Conservation (phyloP, 2,113 vertebrate species). For the Cyanocitta stelleri region DNA sequence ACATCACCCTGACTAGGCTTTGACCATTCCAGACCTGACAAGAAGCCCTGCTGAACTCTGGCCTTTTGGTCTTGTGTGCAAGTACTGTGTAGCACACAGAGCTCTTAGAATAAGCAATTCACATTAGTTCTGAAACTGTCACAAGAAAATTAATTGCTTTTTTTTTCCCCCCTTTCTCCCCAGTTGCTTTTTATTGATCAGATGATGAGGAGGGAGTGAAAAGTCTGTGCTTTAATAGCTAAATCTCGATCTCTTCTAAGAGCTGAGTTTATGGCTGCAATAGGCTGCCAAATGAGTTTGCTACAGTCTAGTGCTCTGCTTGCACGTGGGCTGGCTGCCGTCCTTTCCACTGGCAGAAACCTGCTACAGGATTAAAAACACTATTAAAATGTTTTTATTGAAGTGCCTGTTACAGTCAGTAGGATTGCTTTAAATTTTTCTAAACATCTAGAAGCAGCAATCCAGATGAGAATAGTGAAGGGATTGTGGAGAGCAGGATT, state of each 20-base stretch:
- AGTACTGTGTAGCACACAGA: not conserved
- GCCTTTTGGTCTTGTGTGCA: not conserved
- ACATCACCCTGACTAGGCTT: not conserved
- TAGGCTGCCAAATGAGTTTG: slow-evolving; percentile 26
- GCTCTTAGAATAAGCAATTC: not conserved
- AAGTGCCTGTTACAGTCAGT: not conserved
- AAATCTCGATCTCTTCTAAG: not conserved
- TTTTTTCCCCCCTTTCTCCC: not conserved
- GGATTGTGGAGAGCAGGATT: not conserved
- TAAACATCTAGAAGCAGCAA: not conserved
- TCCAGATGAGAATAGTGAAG: not conserved
- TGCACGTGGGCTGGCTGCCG: not conserved
- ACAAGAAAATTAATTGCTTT: not conserved
- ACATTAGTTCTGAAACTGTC: not conserved
- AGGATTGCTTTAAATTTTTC: not conserved
- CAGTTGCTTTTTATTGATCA: slow-evolving; percentile 35
- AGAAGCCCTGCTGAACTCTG: not conserved
- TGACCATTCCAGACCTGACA: not conserved
- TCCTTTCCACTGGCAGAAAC: not conserved
- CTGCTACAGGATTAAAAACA: not conserved
- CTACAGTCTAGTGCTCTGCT: slow-evolving; percentile 1
- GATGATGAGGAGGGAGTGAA: slow-evolving; percentile 30
- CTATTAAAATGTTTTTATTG: not conserved
- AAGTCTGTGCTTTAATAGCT: slow-evolving; percentile 30
- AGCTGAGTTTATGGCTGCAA: not conserved